phyloP scores from a whole-genome alignment of 2,113 vertebrate genomes.

The Capreolus pygargus region DNA sequence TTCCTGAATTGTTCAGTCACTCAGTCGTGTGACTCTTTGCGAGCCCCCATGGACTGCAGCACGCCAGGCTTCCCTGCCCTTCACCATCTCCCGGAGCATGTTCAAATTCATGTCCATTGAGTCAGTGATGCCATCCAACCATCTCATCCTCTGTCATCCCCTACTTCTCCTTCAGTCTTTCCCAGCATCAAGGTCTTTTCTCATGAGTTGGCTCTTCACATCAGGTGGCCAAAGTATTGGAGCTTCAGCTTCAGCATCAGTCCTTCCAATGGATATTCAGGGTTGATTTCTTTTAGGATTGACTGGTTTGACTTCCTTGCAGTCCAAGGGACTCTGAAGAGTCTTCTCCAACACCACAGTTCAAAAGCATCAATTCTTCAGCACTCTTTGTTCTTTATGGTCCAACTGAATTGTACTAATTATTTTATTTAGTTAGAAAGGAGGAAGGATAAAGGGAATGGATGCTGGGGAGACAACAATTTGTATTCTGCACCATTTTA shows the following conservation, averaged over 20 bases:
- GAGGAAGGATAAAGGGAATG: not conserved
- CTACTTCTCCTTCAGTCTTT: not conserved
- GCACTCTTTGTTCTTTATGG: not conserved
- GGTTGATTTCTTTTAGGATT: not conserved
- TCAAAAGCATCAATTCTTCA: not conserved
- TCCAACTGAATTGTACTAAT: not conserved
- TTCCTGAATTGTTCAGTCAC: not conserved
- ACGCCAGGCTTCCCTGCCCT: not conserved
- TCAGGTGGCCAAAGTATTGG: not conserved
- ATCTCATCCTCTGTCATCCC: not conserved
- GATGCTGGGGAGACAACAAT: not conserved
- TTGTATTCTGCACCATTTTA: not conserved
- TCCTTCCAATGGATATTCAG: not conserved
- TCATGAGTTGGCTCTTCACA: not conserved
- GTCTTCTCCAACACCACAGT: not conserved
- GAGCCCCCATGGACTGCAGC: not conserved
- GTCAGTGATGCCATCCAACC: not conserved
- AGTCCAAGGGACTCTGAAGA: not conserved
- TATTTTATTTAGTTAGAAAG: not conserved
- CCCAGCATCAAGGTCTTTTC: not conserved
- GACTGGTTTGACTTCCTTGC: not conserved
- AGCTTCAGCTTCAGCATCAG: not conserved
- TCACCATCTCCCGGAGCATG: rapidly evolving
- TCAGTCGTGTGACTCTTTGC: not conserved
- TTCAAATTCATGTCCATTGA: not conserved